phyloP scores from a whole-genome alignment of 2,797 vertebrate genomes.

The Peromyscus aztecus region DNA sequence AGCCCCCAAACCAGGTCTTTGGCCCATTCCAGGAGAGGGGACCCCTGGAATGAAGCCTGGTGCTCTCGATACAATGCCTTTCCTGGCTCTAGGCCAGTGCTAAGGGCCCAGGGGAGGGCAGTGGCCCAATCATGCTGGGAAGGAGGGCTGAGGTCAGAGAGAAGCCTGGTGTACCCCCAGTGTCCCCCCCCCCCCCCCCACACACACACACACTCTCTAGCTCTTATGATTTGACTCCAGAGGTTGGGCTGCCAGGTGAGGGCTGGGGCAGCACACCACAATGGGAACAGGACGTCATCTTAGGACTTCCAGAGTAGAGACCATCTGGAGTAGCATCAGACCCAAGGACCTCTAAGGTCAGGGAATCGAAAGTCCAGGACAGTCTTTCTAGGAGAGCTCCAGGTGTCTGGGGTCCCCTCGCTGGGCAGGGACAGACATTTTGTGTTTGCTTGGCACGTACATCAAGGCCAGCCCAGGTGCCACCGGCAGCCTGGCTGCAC shows the following conservation, averaged over 20 bases:
- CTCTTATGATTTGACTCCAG: neutral
- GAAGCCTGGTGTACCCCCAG: neutral
- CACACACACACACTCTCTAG: neutral
- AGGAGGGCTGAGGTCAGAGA: neutral
- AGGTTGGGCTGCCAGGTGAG: neutral
- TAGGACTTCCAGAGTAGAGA: neutral
- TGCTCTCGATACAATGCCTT: neutral
- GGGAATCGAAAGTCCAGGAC: neutral
- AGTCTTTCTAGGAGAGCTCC: neutral
- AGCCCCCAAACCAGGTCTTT: neutral
- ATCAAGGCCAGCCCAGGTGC: neutral
- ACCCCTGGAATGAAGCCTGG: neutral
- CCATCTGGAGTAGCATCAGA: neutral
- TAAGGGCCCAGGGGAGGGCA: neutral
- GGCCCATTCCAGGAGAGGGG: neutral
- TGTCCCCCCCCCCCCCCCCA: neutral
- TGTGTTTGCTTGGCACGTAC: neutral
- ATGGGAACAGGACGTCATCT: neutral
- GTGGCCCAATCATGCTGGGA: rapidly evolving
- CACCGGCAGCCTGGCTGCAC: neutral
- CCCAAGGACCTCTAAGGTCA: neutral
- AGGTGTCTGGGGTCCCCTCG: neutral
- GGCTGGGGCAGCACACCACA: neutral
- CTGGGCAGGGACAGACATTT: neutral
- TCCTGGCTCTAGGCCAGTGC: neutral